Percentiles rank a stretch among this genome's conserved stretches.
phyloP scores from a whole-genome alignment of 2,113 vertebrate genomes.

The Nibea albiflora region DNA sequence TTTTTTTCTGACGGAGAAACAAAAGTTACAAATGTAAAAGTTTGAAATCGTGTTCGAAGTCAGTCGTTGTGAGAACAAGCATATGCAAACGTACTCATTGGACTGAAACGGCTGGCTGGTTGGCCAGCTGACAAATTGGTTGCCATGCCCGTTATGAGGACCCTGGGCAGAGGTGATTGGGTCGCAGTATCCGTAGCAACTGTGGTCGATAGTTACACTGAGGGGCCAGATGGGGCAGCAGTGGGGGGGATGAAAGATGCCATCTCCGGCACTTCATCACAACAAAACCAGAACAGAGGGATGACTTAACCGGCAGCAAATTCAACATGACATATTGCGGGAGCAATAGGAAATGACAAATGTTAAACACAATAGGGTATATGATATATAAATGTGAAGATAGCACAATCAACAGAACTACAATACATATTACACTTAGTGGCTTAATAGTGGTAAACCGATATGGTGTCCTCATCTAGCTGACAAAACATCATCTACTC shows the following conservation, averaged over 20 bases:
- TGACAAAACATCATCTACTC: not conserved
- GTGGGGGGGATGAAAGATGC: conserved; percentile 50
- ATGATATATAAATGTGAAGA: not conserved
- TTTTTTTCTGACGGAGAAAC: not conserved
- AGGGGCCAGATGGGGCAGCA: conserved; percentile 76
- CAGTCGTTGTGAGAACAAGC: conserved; percentile 13
- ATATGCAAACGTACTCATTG: conserved; percentile 36
- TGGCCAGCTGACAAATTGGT: conserved; percentile 66
- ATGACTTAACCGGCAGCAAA: not conserved
- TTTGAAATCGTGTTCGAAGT: not conserved
- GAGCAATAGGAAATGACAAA: not conserved
- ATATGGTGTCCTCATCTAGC: not conserved
- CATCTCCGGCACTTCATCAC: conserved; percentile 46
- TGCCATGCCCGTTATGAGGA: conserved; percentile 69
- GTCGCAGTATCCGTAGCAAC: conserved; percentile 55
- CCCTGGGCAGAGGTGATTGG: conserved; percentile 70
- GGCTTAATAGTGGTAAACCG: not conserved
- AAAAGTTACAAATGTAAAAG: not conserved
- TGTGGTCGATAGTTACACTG: conserved; percentile 59
- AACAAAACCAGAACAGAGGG: conserved; percentile 35
- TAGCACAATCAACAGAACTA: not conserved
- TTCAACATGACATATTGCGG: not conserved
- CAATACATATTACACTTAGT: not conserved
- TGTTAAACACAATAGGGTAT: not conserved
- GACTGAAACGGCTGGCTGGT: conserved; percentile 38